Evolutionary conservation across 1,140 invertebrate genomes (phyloP).

Genomic region (Semibalanus balanoides): DNA sequence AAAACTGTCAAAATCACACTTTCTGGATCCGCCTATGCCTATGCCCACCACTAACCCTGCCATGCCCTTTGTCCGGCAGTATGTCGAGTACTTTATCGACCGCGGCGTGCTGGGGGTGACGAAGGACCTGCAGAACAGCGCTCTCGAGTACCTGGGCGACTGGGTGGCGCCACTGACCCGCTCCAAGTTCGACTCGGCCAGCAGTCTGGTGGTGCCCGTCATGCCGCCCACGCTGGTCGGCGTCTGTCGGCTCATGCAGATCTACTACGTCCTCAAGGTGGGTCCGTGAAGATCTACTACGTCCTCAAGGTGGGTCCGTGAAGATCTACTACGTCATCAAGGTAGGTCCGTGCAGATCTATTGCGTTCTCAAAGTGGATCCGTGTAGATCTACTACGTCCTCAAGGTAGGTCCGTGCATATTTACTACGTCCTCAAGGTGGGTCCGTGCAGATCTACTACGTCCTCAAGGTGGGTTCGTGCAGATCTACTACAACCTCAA

Average conservation of each 20-base stretch:
- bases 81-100: conserved; percentile 66
- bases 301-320: conserved; percentile 51
- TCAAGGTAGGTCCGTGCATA: too few species aligned
- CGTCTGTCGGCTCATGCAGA: conserved; percentile 58
- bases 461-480: too few species aligned
- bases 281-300: conserved; percentile 57
- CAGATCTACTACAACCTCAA: too few species aligned
- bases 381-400: too few species aligned
- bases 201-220: conserved; percentile 54
- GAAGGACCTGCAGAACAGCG: conserved; percentile 53
- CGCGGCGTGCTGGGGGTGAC: conserved; percentile 57
- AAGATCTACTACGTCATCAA: conserved; percentile 67
- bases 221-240: conserved; percentile 61
- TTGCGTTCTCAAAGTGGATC: conserved; percentile 54
- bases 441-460: too few species aligned
- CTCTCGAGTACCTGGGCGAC: conserved; percentile 55
- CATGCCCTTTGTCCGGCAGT: conserved; percentile 37
- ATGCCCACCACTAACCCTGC: too few species aligned
- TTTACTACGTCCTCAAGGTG: too few species aligned
- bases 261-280: conserved; percentile 66
- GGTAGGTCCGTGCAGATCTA: conserved; percentile 56
- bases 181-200: conserved; percentile 46
- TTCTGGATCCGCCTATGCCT: too few species aligned
- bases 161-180: conserved; percentile 43
- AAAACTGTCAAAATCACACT: too few species aligned